phyloP scores from a whole-genome alignment of 64 coral and sea anemone genomes.

The Stichodactyla mertensii region DNA sequence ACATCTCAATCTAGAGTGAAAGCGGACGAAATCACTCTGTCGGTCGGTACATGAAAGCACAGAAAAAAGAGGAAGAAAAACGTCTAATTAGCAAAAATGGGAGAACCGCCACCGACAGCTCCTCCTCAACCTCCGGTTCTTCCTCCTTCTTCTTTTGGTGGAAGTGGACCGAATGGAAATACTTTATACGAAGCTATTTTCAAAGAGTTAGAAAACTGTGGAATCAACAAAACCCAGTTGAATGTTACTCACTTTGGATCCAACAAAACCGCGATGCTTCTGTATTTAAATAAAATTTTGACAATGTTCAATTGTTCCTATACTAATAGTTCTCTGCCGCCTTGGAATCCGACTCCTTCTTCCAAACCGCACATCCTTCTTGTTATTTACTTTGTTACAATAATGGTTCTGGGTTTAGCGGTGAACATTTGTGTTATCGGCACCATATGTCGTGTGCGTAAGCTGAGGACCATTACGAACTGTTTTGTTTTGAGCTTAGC shows the following conservation, averaged over 20 bases:
- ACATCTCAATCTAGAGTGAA: background rate
- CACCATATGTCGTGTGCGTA: slow-evolving; percentile 49
- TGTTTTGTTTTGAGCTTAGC: slow-evolving; percentile 65
- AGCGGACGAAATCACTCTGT: background rate
- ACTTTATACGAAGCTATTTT: background rate
- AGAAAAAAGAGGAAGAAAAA: background rate
- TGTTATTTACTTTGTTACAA: slow-evolving; percentile 27
- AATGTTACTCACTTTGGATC: background rate
- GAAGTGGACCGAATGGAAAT: background rate
- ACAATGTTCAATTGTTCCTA: background rate
- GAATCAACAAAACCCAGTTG: background rate
- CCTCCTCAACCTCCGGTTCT: background rate
- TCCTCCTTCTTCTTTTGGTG: background rate
- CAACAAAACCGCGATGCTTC: background rate
- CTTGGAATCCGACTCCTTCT: background rate
- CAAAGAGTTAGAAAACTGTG: background rate
- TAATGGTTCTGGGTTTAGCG: slow-evolving; percentile 45
- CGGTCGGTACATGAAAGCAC: background rate
- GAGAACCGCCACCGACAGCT: background rate
- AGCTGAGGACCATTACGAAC: slow-evolving; percentile 67
- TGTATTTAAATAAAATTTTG: background rate
- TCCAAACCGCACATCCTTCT: slow-evolving; percentile 10
- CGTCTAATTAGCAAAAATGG: background rate
- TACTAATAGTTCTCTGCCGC: background rate
- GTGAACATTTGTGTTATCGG: slow-evolving; percentile 49